Conservation (phyloP, 2,888 invertebrate species). For the Muscina levida region DNA sequence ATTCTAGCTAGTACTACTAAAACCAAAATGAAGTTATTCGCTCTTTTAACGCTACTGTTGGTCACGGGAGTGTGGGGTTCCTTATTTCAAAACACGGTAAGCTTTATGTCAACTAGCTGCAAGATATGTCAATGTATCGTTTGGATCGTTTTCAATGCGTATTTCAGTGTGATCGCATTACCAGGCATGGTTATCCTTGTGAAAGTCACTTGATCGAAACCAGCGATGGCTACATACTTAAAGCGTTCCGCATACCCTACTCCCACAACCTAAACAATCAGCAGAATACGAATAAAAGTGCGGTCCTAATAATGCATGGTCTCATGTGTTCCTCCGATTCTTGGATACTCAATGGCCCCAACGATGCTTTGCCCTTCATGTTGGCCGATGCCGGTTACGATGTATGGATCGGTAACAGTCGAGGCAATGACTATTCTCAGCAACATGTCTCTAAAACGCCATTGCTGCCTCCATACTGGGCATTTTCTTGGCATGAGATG, state of each 20-base stretch:
- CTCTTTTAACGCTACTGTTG: no score
- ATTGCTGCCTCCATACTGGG: slow-evolving; percentile 64
- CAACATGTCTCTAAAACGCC: slow-evolving; percentile 71
- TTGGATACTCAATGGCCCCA: slow-evolving; percentile 66
- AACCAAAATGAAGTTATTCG: no score
- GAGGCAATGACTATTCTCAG: slow-evolving; percentile 69
- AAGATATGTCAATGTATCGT: no score
- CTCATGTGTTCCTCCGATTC: slow-evolving; percentile 67
- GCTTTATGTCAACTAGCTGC: no score
- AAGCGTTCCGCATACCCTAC: slow-evolving; percentile 3
- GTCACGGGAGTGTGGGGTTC: no score
- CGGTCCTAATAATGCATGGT: slow-evolving; percentile 80
- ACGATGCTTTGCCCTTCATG: slow-evolving; percentile 66
- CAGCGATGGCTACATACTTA: slow-evolving; percentile 4
- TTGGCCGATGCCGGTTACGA: slow-evolving; percentile 68
- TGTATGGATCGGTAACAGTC: slow-evolving; percentile 71
- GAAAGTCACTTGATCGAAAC: not conserved
- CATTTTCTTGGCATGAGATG: slow-evolving; percentile 90
- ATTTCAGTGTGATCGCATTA: slow-evolving; percentile 6
- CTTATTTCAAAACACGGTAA: no score
- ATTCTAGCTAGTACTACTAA: no score
- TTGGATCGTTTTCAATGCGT: not conserved
- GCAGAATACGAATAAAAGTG: slow-evolving; percentile 68
- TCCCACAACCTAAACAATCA: slow-evolving; percentile 24
- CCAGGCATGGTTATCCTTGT: not conserved